phyloP scores from a whole-genome alignment of 2,797 vertebrate genomes.

The Manis pentadactyla region DNA sequence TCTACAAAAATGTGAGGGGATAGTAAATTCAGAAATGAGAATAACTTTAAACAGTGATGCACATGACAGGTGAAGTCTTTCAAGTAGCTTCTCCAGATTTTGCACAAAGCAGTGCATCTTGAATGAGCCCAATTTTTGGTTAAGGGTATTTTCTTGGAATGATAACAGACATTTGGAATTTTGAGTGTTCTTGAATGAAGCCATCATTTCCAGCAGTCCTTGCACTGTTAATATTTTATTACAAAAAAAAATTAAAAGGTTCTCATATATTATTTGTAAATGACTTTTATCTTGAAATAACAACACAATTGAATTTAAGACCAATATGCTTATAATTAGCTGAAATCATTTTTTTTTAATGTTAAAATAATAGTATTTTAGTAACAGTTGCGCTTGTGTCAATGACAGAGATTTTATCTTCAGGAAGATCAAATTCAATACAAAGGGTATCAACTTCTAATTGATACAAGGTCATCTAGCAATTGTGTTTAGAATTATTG shows the following conservation, averaged over 20 bases:
- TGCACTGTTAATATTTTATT: constrained; percentile 12
- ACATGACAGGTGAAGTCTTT: neutral
- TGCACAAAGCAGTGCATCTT: neutral
- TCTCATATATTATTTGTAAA: constrained; percentile 10
- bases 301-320: neutral
- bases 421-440: neutral
- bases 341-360: constrained; percentile 44
- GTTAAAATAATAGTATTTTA: constrained; percentile 17
- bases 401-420: constrained; percentile 23
- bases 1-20: constrained; percentile 22
- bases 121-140: neutral
- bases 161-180: neutral
- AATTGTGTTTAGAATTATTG: constrained; percentile 5
- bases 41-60: neutral
- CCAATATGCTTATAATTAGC: neutral
- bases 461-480: neutral
- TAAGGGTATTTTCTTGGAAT: neutral
- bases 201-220: neutral
- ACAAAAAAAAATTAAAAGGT: neutral
- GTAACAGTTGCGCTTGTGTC: neutral
- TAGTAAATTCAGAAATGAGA: constrained; percentile 22
- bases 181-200: neutral
- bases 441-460: neutral
- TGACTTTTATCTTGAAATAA: constrained; percentile 1
- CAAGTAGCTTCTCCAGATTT: constrained; percentile 1